Conservation (phyloP, 1,140 invertebrate genomes). For the Aethina tumida region DNA sequence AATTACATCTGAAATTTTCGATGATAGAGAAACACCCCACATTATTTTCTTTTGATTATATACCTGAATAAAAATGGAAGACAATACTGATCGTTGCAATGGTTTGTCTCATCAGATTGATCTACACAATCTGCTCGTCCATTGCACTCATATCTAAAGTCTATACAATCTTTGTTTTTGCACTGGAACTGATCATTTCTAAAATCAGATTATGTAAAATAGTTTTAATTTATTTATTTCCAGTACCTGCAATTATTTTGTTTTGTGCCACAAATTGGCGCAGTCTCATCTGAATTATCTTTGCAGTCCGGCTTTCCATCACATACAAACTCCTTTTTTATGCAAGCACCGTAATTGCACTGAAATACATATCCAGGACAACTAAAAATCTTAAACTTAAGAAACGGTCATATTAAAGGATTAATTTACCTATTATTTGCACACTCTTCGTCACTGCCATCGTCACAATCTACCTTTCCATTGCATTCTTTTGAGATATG, state of each 20-base stretch:
- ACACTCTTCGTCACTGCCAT: slow-evolving; percentile 54
- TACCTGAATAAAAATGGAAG: background rate
- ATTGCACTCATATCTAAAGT: too few relatives aligned
- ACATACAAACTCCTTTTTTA: too few relatives aligned
- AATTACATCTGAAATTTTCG: slow-evolving; percentile 38
- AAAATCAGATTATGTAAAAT: too few relatives aligned
- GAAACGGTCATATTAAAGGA: background rate
- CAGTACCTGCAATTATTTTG: too few relatives aligned
- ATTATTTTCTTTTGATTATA: background rate
- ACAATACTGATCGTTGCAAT: too few relatives aligned
- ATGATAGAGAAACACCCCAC: slow-evolving; percentile 14
- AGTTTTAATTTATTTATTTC: too few relatives aligned
- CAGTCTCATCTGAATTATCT: background rate
- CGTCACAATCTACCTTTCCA: slow-evolving; percentile 47
- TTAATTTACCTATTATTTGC: background rate
- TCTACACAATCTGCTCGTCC: too few relatives aligned
- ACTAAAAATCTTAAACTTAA: background rate
- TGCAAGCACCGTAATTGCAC: background rate
- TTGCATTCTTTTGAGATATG: slow-evolving; percentile 40
- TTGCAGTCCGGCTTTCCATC: too few relatives aligned
- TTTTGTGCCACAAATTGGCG: too few relatives aligned
- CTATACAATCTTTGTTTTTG: too few relatives aligned
- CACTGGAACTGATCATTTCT: too few relatives aligned
- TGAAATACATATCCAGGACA: background rate
- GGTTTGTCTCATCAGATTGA: too few relatives aligned